Evolutionary conservation across 2,797 vertebrate genomes (phyloP).

Genomic region (Sebastes diaconus): DNA sequence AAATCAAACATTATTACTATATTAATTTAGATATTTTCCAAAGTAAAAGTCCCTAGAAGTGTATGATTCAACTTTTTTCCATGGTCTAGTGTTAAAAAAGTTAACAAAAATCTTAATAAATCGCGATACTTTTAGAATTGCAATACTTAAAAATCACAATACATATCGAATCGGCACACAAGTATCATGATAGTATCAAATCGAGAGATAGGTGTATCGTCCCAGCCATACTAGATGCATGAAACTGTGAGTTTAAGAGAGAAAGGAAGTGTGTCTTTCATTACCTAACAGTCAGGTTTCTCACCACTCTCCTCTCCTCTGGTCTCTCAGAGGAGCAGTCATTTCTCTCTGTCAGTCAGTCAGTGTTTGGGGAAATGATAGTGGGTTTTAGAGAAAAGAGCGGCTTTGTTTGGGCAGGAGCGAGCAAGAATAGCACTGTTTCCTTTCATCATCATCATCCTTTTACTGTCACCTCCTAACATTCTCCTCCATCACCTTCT

Average conservation of each 20-base stretch:
- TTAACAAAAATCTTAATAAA: no score
- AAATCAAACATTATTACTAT: no score
- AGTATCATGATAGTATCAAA: neutral
- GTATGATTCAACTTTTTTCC: no score
- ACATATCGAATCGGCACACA: no score
- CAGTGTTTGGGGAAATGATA: conserved; percentile 75
- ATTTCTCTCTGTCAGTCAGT: conserved; percentile 73
- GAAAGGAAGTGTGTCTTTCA: conserved; percentile 58
- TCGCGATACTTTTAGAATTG: no score
- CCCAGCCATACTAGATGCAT: neutral
- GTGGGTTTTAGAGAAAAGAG: conserved; percentile 68
- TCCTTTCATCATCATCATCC: conserved; percentile 75
- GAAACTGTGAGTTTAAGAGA: neutral
- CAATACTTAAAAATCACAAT: no score
- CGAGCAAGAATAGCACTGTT: conserved; percentile 68
- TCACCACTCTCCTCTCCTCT: conserved; percentile 50
- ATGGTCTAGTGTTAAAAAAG: no score
- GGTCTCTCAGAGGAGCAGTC: conserved; percentile 69
- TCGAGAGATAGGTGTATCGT: neutral
- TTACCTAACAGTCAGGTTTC: conserved; percentile 67
- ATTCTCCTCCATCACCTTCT: conserved; percentile 68
- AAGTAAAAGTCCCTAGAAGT: neutral
- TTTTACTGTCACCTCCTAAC: conserved; percentile 71
- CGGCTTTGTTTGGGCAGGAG: conserved; percentile 72
- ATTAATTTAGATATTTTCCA: neutral